A percentile compares a stretch with the other conserved stretches of the same genome.
phyloP scores from a whole-genome alignment of 1,140 invertebrate genomes.

The Neuroterus valhalla region DNA sequence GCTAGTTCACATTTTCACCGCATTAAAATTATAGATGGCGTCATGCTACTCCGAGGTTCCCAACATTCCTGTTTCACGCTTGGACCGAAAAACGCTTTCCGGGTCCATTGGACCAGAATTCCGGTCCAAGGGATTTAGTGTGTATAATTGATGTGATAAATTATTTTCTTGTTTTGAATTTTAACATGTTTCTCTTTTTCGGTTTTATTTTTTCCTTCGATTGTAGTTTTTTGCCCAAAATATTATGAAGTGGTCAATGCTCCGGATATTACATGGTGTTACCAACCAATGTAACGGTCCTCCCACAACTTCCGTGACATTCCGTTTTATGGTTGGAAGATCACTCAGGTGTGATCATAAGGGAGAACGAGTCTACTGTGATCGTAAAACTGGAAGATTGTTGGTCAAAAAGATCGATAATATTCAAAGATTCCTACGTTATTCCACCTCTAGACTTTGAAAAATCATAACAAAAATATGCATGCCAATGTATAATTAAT shows the following conservation, averaged over 20 bases:
- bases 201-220: background rate
- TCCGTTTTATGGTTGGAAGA: slow-evolving; percentile 25
- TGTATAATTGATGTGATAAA: too few relatives aligned
- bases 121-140: too few relatives aligned
- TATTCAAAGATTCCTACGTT: background rate
- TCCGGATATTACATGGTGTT: slow-evolving; percentile 27
- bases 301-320: slow-evolving; percentile 21
- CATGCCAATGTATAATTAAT: too few relatives aligned
- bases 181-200: background rate
- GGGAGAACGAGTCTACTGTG: background rate
- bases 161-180: background rate
- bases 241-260: slow-evolving; percentile 15
- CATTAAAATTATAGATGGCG: too few relatives aligned
- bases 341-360: slow-evolving; percentile 28
- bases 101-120: too few relatives aligned
- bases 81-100: too few relatives aligned
- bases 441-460: background rate
- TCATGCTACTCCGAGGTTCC: too few relatives aligned
- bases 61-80: too few relatives aligned
- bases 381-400: background rate
- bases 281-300: slow-evolving; percentile 12
- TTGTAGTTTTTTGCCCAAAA: background rate
- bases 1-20: too few relatives aligned
- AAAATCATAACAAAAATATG: too few relatives aligned
- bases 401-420: background rate